Evolutionary conservation across 2,797 vertebrate species (phyloP), one percentile per base, ranked within the genome.

Genomic region (Epinephelus malabaricus): DNA sequence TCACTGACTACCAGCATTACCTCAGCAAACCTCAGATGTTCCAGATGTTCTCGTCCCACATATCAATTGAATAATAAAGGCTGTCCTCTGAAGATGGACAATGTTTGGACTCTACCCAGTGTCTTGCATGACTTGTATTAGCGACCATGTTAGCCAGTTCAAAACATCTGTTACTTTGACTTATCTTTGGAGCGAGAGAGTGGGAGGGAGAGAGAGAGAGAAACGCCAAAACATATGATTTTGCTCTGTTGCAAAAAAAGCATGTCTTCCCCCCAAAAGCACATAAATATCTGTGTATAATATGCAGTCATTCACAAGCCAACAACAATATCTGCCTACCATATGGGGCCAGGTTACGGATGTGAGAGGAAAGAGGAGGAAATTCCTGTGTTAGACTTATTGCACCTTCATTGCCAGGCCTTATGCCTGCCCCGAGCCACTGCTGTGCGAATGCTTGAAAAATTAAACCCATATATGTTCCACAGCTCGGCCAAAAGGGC

Each of bases 291-390:
- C 58, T 71, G 71, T 87, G 70, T 91, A 92, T 91, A 89, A 90
- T 95, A 92, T 76, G 81, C 78, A 59, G 83, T 82, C 76, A 51
- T 66, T 79, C 78, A 79, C 81, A 72, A 77, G 88, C 91, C 95
- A 95, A 94, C 76, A 88, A 85, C 90, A 93, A 91, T 96, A 95
- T 96, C 96, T 96, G 95, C 93, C 89, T 93, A 89, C 93, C 96
- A 96, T 93, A 96, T 97, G 96, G 90, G 90, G 92, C 88, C 81
- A 88, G 91, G 82, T n/a, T 87, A 93, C 82, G 72, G 89, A 94
- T 90, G 88, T 77, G 63, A 85, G 81, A 50, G 68, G 65, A 93
- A 90, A 76, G 78, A 73, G 92, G 91, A 94, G 91, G 86, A 95
- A 94, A 96, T 95, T 95, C 92, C 90, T 94, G 78, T 63, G 88